phyloP scores from a whole-genome alignment of 2,888 invertebrate species.

The Polyommatus iphigenia region DNA sequence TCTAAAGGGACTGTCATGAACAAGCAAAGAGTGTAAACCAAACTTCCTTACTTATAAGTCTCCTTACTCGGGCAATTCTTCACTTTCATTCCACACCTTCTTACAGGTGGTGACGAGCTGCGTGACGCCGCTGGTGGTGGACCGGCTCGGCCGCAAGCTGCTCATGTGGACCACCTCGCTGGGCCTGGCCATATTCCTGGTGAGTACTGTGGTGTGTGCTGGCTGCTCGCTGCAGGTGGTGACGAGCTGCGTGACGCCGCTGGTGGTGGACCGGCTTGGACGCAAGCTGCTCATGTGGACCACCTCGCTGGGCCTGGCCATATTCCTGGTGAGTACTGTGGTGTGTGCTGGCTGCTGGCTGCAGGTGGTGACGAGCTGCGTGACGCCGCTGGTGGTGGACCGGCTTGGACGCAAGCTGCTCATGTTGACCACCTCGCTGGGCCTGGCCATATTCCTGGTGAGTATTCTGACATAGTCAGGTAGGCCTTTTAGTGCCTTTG shows the following conservation, averaged over 20 bases:
- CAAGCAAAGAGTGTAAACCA: too few relatives aligned
- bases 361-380: slow-evolving; percentile 85
- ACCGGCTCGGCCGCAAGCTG: slow-evolving; percentile 86
- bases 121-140: slow-evolving; percentile 86
- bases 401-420: slow-evolving; percentile 87
- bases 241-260: slow-evolving; percentile 85
- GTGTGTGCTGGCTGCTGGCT: too few relatives aligned
- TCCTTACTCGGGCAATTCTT: too few relatives aligned
- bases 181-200: slow-evolving; percentile 83
- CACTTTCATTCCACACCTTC: too few relatives aligned
- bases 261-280: slow-evolving; percentile 88
- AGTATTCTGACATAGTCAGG: neutral
- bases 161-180: slow-evolving; percentile 87
- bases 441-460: slow-evolving; percentile 83
- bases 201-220: slow-evolving; percentile 42
- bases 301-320: slow-evolving; percentile 84
- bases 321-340: slow-evolving; percentile 73
- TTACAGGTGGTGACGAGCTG: slow-evolving; percentile 85
- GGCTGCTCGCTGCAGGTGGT: slow-evolving; percentile 73
- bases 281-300: slow-evolving; percentile 86
- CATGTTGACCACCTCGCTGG: slow-evolving; percentile 85
- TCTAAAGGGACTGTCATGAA: too few relatives aligned
- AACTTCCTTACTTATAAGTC: too few relatives aligned
- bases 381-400: slow-evolving; percentile 88
- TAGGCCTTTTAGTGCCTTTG: too few relatives aligned